Evolutionary conservation across 1,140 invertebrate species (phyloP).

Genomic region (Drosophila azteca): DNA sequence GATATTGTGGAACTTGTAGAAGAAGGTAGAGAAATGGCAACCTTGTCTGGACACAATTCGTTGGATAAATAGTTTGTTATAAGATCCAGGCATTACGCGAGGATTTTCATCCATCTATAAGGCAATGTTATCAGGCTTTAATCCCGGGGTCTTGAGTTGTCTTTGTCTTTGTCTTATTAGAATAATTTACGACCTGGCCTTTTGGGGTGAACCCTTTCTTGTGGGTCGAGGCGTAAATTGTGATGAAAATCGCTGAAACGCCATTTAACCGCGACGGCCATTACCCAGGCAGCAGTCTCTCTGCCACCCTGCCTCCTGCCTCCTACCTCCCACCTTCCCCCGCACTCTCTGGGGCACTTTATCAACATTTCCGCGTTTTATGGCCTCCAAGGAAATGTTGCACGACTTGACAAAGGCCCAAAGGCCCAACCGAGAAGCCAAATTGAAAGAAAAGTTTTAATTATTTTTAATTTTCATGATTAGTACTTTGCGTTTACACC

Average conservation of each 20-base stretch:
- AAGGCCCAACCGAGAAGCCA: conserved; percentile 31
- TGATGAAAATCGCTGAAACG: conserved; percentile 80
- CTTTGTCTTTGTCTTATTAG: conserved; percentile 30
- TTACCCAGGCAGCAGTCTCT: conserved; percentile 27
- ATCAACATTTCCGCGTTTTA: conserved; percentile 72
- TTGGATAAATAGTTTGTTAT: no score
- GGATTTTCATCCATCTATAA: no score
- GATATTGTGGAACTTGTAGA: no score
- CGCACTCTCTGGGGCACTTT: conserved; percentile 38
- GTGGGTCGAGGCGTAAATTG: conserved; percentile 63
- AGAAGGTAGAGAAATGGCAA: no score
- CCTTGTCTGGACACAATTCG: no score
- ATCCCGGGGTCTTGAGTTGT: conserved; percentile 1
- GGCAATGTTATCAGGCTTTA: no score
- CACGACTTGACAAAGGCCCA: conserved; percentile 43
- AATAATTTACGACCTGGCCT: conserved; percentile 62
- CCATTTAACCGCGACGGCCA: conserved; percentile 81
- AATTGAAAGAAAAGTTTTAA: conserved; percentile 83
- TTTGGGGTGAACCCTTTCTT: conserved; percentile 60
- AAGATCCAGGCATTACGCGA: no score
- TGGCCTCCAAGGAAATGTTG: conserved; percentile 61
- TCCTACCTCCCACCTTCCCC: background rate
- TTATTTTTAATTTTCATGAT: conserved; percentile 83
- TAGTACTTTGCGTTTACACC: conserved; percentile 79
- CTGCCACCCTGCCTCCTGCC: conserved; percentile 7